phyloP scores from a whole-genome alignment of 2,888 invertebrate genomes.

The Coelopa pilipes region DNA sequence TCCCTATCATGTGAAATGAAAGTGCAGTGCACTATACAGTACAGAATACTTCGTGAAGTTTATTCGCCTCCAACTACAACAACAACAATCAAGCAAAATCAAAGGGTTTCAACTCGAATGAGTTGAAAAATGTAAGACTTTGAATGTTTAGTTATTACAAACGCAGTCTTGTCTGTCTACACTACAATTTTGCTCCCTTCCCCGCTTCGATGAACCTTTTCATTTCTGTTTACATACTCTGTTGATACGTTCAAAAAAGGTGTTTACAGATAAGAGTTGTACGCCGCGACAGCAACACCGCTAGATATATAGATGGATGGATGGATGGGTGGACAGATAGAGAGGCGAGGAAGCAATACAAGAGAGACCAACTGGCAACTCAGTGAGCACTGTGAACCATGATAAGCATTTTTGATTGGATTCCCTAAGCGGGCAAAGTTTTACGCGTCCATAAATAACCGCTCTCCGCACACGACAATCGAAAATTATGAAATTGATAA shows the following conservation, averaged over 20 bases:
- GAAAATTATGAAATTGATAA: slow-evolving; percentile 11
- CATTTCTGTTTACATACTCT: slow-evolving; percentile 27
- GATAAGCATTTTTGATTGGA: slow-evolving; percentile 16
- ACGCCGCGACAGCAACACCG: background rate
- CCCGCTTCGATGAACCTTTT: slow-evolving; percentile 12
- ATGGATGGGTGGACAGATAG: no score
- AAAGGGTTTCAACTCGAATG: background rate
- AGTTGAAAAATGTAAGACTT: background rate
- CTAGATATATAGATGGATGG: no score
- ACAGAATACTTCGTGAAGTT: slow-evolving; percentile 2
- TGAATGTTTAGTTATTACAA: background rate
- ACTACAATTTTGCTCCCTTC: slow-evolving; percentile 16
- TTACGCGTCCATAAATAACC: background rate
- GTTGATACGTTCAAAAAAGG: slow-evolving; percentile 22
- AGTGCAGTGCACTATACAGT: slow-evolving; percentile 29
- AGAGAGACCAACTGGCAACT: background rate
- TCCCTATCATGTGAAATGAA: slow-evolving; percentile 9
- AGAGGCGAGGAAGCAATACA: background rate
- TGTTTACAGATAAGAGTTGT: slow-evolving; percentile 30
- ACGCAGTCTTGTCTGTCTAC: background rate
- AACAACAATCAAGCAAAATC: slow-evolving; percentile 7
- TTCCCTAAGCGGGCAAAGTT: slow-evolving; percentile 2
- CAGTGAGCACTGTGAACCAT: background rate
- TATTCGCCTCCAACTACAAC: slow-evolving; percentile 1
- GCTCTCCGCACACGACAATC: background rate